These are phyloP conservation scores for Rynchops niger DNA, from an alignment of 2,113 vertebrate genomes.

Conservation along the genomic window DNA sequence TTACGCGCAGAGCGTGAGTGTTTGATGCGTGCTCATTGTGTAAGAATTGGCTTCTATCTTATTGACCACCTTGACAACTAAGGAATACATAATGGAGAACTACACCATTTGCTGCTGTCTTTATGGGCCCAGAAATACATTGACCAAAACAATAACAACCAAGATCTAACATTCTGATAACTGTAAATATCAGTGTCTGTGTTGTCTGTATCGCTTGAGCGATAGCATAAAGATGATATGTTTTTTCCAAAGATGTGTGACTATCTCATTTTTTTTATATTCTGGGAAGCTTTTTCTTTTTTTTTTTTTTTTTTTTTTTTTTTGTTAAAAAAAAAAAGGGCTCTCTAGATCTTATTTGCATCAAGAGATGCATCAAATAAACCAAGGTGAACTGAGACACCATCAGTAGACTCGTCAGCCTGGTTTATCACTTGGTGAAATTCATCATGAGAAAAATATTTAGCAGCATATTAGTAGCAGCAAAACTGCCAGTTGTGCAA, in stretches of 20 bases:
- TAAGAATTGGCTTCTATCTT: not conserved
- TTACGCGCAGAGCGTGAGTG: not conserved
- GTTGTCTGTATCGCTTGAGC: not conserved
- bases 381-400: not conserved
- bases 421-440: conserved; percentile 40
- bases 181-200: not conserved
- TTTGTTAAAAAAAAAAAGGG: not conserved
- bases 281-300: not conserved
- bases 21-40: not conserved
- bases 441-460: conserved; percentile 52
- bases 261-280: not conserved
- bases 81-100: not conserved
- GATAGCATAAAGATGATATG: not conserved
- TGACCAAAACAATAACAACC: not conserved
- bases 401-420: conserved; percentile 16
- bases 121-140: not conserved
- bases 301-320: not conserved
- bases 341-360: not conserved
- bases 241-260: not conserved
- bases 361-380: not conserved
- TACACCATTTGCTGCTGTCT: not conserved
- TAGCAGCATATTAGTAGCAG: conserved; percentile 52
- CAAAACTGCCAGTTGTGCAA: conserved; percentile 40
- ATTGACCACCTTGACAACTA: not conserved
- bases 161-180: not conserved